Conservation (phyloP, 2,797 vertebrate genomes). For the Passerculus sandwichensis region DNA sequence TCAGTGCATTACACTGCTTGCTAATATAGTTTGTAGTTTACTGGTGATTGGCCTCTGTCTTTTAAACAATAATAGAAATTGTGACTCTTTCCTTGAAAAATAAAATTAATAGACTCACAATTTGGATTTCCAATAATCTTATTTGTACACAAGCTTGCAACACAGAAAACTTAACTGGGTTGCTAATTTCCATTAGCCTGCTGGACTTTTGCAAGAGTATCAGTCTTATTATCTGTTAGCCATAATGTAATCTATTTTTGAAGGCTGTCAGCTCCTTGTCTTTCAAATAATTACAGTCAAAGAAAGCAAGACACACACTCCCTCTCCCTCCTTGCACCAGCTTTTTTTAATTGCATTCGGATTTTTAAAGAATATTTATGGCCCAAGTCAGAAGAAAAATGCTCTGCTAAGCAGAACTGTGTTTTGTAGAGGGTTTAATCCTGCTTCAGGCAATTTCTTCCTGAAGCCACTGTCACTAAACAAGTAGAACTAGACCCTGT, state of each 20-base stretch:
- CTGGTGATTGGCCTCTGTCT: neutral
- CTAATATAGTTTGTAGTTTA: neutral
- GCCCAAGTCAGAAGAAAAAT: neutral
- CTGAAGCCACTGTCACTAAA: neutral
- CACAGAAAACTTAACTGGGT: neutral
- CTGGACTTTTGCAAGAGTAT: neutral
- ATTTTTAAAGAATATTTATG: neutral
- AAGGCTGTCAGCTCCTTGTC: neutral
- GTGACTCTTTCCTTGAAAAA: neutral
- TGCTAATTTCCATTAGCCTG: neutral
- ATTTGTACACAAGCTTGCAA: neutral
- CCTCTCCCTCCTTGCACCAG: neutral
- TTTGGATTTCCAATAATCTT: neutral
- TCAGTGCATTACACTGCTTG: neutral
- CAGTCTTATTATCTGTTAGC: neutral
- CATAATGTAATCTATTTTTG: neutral
- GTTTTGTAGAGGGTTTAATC: neutral
- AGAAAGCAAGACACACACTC: neutral
- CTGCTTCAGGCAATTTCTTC: neutral
- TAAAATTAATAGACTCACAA: neutral
- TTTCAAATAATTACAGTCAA: neutral
- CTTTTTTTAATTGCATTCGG: neutral
- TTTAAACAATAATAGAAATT: neutral
- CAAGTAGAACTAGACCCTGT: neutral
- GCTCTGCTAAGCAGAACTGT: neutral